Conservation (phyloP, 2,797 vertebrate species). For the Smutsia temminckii region DNA sequence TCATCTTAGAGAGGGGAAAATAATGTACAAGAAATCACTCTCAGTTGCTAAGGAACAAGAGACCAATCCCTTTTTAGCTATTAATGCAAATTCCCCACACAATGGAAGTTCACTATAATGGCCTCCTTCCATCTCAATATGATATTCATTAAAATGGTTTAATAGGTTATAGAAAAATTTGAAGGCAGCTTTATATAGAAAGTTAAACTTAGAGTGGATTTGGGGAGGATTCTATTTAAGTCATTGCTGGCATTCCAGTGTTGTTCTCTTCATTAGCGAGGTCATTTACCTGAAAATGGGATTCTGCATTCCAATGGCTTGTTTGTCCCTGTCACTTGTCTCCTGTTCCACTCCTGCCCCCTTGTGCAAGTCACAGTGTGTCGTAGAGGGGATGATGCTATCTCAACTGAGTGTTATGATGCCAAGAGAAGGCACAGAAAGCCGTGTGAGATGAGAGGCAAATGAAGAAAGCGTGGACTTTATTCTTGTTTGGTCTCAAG, state of each 20-base stretch:
- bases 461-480: slow-evolving; percentile 66
- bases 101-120: slow-evolving; percentile 42
- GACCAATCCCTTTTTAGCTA: slow-evolving; percentile 30
- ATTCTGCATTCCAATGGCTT: slow-evolving; percentile 56
- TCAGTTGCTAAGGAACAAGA: slow-evolving; percentile 52
- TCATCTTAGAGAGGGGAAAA: slow-evolving; percentile 8
- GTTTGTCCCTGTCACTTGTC: slow-evolving; percentile 72
- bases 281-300: slow-evolving; percentile 60
- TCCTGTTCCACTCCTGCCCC: slow-evolving; percentile 67
- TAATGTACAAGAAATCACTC: not conserved
- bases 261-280: slow-evolving; percentile 50
- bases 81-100: slow-evolving; percentile 58
- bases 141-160: slow-evolving; percentile 69
- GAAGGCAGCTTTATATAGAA: slow-evolving; percentile 61
- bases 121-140: slow-evolving; percentile 52
- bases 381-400: slow-evolving; percentile 31
- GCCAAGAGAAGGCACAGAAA: slow-evolving; percentile 35
- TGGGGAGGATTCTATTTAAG: slow-evolving; percentile 47
- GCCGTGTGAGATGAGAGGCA: not conserved
- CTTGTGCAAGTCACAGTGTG: slow-evolving; percentile 47
- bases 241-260: slow-evolving; percentile 29
- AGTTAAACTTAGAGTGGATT: slow-evolving; percentile 62
- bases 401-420: slow-evolving; percentile 53
- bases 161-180: slow-evolving; percentile 53
- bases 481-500: not conserved